These are phyloP conservation scores for Ctenomys sociabilis DNA, from an alignment of 2,113 vertebrate genomes.

Conservation along the genomic window DNA sequence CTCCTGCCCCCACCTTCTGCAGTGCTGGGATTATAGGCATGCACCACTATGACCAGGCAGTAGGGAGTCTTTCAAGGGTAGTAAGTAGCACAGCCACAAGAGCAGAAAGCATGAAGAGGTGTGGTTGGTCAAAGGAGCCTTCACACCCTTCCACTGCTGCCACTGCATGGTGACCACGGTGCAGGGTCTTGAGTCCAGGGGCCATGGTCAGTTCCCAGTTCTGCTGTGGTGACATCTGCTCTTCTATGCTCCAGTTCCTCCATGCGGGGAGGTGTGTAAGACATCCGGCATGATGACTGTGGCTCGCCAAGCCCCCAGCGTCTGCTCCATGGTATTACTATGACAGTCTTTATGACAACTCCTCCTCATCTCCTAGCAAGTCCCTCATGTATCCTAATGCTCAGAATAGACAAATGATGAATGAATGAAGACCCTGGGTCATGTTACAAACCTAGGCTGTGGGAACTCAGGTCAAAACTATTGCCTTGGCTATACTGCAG, in stretches of 20 bases:
- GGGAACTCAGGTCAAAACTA: neutral
- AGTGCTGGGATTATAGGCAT: neutral
- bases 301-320: accelerated
- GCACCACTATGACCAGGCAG: neutral
- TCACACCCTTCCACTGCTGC: neutral
- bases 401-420: neutral
- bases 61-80: neutral
- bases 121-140: neutral
- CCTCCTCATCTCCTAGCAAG: neutral
- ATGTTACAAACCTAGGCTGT: neutral
- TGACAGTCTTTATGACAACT: neutral
- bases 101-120: neutral
- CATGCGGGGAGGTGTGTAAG: neutral
- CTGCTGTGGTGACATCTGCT: no score
- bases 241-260: neutral
- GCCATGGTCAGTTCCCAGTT: neutral
- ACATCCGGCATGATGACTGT: neutral
- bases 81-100: no score
- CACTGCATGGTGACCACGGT: neutral
- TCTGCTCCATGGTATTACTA: neutral
- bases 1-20: neutral
- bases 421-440: neutral
- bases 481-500: neutral
- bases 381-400: neutral
- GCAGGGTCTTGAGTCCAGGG: neutral